A percentile compares a stretch with the other conserved stretches of the same genome.
Conservation (phyloP, 1,140 invertebrate species). For the Colletes latitarsis region DNA sequence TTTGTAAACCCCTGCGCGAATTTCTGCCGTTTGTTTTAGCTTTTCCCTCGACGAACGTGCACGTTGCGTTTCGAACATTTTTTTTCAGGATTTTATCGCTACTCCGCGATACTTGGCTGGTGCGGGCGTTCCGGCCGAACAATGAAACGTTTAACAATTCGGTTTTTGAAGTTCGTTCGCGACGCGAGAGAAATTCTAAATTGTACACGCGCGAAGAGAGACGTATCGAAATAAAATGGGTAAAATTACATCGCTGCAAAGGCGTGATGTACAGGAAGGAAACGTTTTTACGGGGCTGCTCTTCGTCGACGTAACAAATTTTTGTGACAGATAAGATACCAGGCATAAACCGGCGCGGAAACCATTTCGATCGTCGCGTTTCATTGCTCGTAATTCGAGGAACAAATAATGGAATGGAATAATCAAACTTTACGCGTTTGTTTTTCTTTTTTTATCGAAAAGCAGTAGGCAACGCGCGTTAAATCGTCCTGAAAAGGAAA, state of each 20-base stretch:
- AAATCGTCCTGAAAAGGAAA: constrained; percentile 22
- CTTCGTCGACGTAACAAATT: constrained; percentile 22
- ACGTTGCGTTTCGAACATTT: neutral
- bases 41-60: neutral
- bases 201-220: neutral
- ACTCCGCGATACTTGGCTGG: too few species aligned
- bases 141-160: neutral
- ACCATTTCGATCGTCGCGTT: neutral
- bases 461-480: constrained; percentile 10
- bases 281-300: too few species aligned
- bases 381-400: neutral
- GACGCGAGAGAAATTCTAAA: neutral
- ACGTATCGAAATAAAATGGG: neutral
- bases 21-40: neutral
- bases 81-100: neutral
- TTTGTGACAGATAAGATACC: constrained; percentile 15
- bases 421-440: constrained; percentile 19
- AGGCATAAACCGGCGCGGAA: neutral
- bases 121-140: too few species aligned
- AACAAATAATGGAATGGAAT: neutral
- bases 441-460: neutral
- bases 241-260: neutral
- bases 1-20: constrained; percentile 5
- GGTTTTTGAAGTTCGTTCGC: neutral
- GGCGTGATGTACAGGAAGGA: neutral